Base-by-base conservation (phyloP, 2,113 vertebrate species). In the Mesembrinibis cayennensis region DNA sequence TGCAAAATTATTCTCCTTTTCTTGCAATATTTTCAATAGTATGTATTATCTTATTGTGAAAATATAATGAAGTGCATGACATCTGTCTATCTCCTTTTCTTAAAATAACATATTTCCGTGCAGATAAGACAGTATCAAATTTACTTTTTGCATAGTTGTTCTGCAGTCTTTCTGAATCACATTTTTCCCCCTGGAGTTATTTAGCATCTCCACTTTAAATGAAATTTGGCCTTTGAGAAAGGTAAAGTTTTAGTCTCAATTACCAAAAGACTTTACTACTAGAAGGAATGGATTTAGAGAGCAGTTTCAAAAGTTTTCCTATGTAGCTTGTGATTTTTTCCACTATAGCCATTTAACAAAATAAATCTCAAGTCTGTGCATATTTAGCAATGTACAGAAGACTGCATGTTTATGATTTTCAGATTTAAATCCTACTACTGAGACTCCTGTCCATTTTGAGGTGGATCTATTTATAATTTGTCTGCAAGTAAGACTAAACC, bases 1-100 rank as follows among this genome's bases (percentile, higher is more conserved):
- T 78, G 45, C 55, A 88, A 95, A 97, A 87, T 90, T 88, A 91
- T 92, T 90, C 45, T 80, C 27, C 87, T 86, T 93, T 72, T 49
- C 71, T 86, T 95, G 50, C 67, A 94, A 44, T 94, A 78, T 92
- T 96, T 97, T 81, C 84, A 17, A 40, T 83, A 1, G 0, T 34
- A 52, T 34, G 30, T 40, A 89, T 93, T 95, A 93, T 49, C 44
- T 91, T 92, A 77, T 94, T 96, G 95, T 95, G 94, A 97, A 96
- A 97, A 97, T 91, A 80, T 95, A 96, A 96, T 97, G 91, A 89
- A 96, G 93, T 96, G 89, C 71, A 52, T 23, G 93, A 90, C 95
- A 94, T 81, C 85, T 59, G 49, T 25, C 87, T 95, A 18, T 36
- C 62, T 76, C 44, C 26, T 84, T 95, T 80, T 53, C 61, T n/a